Base-by-base conservation (phyloP, 1,140 invertebrate species). In the Drosophila tsacasi region DNA sequence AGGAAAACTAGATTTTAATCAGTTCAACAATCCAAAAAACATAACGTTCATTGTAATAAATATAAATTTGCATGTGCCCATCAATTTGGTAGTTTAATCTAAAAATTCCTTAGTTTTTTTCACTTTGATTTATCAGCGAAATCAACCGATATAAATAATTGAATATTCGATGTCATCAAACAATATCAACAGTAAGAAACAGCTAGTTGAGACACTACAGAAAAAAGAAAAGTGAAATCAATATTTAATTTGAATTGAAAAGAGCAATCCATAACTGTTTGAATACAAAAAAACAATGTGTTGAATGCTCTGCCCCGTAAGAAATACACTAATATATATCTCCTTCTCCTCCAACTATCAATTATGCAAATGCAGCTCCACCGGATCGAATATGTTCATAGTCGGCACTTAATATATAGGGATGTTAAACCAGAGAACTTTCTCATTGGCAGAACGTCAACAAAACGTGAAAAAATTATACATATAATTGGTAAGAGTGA, bases 341-440 rank as follows among this genome's bases (percentile, higher is more conserved):
- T 57, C 9, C 30, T 27, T 57, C 17, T 15, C 27, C 19, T 27
- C 9, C 27, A 30, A 65, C 12, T 49, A 58, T 9, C 17, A 42
- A 35, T 5, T 30, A 50, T 54, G 7, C 2, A 69, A 68, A 68
- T 71, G 0, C 94, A 98, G 97, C 95, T 98, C 93, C 96, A 98
- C 95, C 97, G 99, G 95, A 99, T 99, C 96, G 99, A 99, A 95
- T 99, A 99, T 95, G 99, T 99, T 93, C 99, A 99, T 95, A 97
- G 97, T 93, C 97, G 99, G 94, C 98, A 99, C 95, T 95, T 99
- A 93, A 99, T 99, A 94, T 99, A 99, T 94, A 96, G 99, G 92
- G 99, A 99, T 95, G 98, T 99, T 52, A 99, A 99, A 94, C 99
- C 99, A 85, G 99, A 99, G 95, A 99, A 99, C 95, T 99, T 99